phyloP scores from a whole-genome alignment of 2,113 vertebrate species.

The Lycaon pictus region DNA sequence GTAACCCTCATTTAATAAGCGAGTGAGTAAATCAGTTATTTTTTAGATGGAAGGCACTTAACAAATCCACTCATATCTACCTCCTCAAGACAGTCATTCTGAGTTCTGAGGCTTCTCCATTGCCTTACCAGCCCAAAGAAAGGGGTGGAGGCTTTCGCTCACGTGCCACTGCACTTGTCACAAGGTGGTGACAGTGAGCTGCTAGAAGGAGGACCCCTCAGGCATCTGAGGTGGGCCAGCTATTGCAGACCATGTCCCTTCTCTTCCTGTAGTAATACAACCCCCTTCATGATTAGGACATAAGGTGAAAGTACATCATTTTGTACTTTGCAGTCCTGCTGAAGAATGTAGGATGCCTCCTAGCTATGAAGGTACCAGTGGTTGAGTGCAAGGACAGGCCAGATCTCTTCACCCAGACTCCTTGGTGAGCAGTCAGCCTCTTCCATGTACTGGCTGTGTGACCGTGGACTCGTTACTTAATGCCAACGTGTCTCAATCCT shows the following conservation, averaged over 20 bases:
- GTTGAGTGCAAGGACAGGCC: fast-evolving
- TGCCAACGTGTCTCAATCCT: not conserved
- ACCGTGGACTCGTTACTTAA: not conserved
- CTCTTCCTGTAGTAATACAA: not conserved
- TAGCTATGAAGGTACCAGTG: not conserved
- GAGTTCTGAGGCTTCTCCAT: not conserved
- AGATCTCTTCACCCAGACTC: not conserved
- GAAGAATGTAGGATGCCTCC: not conserved
- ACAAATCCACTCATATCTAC: not conserved
- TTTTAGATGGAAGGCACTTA: not conserved
- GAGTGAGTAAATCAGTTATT: not conserved
- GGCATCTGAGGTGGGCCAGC: fast-evolving
- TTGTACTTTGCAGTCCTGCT: not conserved
- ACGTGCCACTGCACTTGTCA: not conserved
- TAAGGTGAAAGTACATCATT: not conserved
- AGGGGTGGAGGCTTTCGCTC: not conserved
- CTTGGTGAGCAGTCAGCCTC: not conserved
- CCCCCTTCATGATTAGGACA: not conserved
- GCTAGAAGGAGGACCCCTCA: fast-evolving
- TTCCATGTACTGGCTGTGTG: not conserved
- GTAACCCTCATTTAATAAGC: not conserved
- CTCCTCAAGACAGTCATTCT: not conserved
- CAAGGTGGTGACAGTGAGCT: not conserved
- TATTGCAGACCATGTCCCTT: not conserved
- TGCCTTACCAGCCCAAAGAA: not conserved